Base-by-base conservation (phyloP, 2,888 invertebrate genomes). In the Drosophila parthenogenetica region DNA sequence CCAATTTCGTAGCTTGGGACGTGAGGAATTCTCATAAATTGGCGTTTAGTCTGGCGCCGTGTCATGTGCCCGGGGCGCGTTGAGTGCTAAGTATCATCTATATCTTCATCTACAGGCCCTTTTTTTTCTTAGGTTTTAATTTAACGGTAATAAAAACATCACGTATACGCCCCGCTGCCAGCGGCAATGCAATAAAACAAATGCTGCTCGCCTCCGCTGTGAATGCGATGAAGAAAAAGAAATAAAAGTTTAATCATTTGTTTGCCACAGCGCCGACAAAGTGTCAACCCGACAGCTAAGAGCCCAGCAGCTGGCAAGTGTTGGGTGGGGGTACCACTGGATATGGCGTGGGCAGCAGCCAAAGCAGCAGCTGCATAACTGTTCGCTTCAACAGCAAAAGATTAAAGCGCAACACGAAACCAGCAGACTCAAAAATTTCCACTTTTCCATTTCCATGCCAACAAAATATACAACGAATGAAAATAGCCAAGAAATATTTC, bases 61-160 rank as follows among this genome's bases (percentile, higher is more conserved):
- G 48, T 22, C 46, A 50, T 54, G 59, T 22, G 69, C 67, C 16
- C 22, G 42, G 69, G 58, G 43, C 49, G 37, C 22, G 17, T 55
- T 60, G 43, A 63, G 65, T 60, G 77, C 42, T 62, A 48, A 57
- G 53, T 45, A 60, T 66, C 57, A 43, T n/a, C 25, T 2, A 35
- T 35, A 35, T 35, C 19, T 40, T 35, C 61, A 42, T 46, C 50
- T 45, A 3, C 48, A 22, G n/a, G 29, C 50, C 32, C 29, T 29
- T 29, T 29, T 29, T 29, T 29, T 50, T 42, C 61, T 17, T 48
- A 45, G 54, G 46, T 45, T 82, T 80, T 89, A 83, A 83, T 89
- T 83, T 87, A 83, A 83, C 55, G 84, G 65, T 70, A 83, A 83
- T 83, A 89, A 87, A 89, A 89, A 81, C 87, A 83, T 83, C 84